Base-by-base conservation (phyloP, 1,140 invertebrate species). In the Drosophila murphyi region DNA sequence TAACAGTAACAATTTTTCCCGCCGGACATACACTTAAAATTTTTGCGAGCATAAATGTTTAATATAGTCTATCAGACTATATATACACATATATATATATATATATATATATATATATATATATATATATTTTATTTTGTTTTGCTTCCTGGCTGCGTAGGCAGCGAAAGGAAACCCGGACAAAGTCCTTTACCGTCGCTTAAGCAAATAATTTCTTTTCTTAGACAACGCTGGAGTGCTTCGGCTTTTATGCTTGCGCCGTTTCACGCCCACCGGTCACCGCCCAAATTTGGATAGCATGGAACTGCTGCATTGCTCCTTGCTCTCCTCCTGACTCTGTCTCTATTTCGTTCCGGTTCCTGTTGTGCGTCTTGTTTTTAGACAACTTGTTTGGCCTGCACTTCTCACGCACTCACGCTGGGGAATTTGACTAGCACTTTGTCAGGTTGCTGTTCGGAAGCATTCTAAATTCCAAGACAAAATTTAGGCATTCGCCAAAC, bases 121-220 rank as follows among this genome's bases (percentile, higher is more conserved):
- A 56, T 35, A n/a, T 32, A n/a, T 29, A 2, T 37, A 8, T 20
- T 20, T 76, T 45, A 28, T 34, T 31, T 72, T 54, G 50, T 65
- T 29, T 59, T 35, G 20, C 32, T 60, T 60, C 48, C 48, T 64
- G 51, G 63, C 70, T 41, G 48, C 45, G 60, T 68, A 78, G 48
- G 50, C 62, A 51, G 41, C 54, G 52, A 82, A 82, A 65, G 67
- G 71, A 87, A 71, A 75, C 63, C 59, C 82, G 54, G 68, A 79
- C 83, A 82, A 78, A 67, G 68, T 79, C 83, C 64, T 87, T 88
- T 82, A 70, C 76, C 76, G 61, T 78, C 80, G 83, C 76, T 87
- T 88, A 87, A 82, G 82, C 82, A 87, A 87, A 87, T 87, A 88
- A 88, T 82, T 88, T 82, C 76, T 82, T 88, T 87, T 80, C 79